Base-by-base conservation (phyloP, 2,888 invertebrate genomes). In the Pyrocoelia pectoralis region DNA sequence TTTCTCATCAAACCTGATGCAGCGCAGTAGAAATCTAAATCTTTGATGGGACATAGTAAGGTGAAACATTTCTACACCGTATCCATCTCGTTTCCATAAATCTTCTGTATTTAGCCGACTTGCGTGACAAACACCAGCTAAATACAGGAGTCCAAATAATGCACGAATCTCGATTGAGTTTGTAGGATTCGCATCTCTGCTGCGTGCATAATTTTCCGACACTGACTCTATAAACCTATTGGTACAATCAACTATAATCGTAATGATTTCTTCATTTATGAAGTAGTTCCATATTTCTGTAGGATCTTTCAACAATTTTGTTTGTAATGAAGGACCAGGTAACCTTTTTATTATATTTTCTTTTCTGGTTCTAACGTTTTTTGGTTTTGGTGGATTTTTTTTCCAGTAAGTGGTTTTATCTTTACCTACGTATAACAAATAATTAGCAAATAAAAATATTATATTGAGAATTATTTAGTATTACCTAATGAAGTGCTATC, bases 231-330 rank as follows among this genome's bases (percentile, higher is more conserved):
- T 46, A 15, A 15, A 46, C 2, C 10, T 3, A 19, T 17, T 48
- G 18, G 17, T 18, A 48, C 15, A 2, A 43, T 14, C 8, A n/a
- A 10, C n/a, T 19, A 48, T 10, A 19, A 18, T 18, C 13, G 2
- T 6, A 10, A 19, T 19, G 19, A 48, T 19, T 9, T 18, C 12
- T 2, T 48, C 18, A 48, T 48, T 19, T n/a, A 48, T 19, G 19
- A 48, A 18, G n/a, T n/a, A 48, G 18, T 48, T 48, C 48, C 48
- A 48, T 48, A 48, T 48, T 4, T 15, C 19, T 18, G 8, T n/a
- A 19, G 19, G 9, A 19, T 4, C 8, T 18, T 48, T 48, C 19
- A 48, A 48, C 2, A 13, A 4, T 43, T 13, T 43, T 15, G 15
- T 43, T 3, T 43, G 3, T 40, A 40, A 40, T 40, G 40, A 6